Base-by-base conservation (phyloP, 37 sponge, comb jelly and placozoan genomes). In the Spongia lamella region DNA sequence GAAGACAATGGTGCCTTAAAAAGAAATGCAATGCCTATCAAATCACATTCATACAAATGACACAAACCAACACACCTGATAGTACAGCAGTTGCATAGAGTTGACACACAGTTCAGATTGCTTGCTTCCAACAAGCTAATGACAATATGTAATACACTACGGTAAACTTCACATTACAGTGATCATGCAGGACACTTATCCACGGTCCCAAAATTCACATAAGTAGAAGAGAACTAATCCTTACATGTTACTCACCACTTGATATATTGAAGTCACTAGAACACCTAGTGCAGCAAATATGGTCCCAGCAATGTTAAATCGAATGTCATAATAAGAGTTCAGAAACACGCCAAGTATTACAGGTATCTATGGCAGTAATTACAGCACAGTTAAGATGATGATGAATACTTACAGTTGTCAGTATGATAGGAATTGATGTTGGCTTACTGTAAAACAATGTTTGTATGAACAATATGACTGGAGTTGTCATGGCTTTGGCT, bases 31-130 rank as follows among this genome's bases (percentile, higher is more conserved):
- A n/a, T n/a, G n/a, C n/a, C n/a, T n/a, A n/a, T n/a, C n/a, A n/a
- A n/a, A 13, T 36, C 38, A 66, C 34, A 52, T 24, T 21, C 32
- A 29, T 26, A 16, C 34, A 3, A 38, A 5, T 21, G 25, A 7
- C 53, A 6, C 4, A 9, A 64, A 74, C 9, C 30, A n/a, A 22
- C 63, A 17, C 37, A 90, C 90, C 83, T 90, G 88, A 40, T 91
- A 91, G 61, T 87, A 87, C 3, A 91, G 77, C 47, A 91, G 81
- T 56, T 91, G 92, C 92, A 91, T 87, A 16, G 92, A 91, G 70
- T 87, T 91, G 73, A 87, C 92, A 7, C 61, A 33, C 33, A 91
- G 72, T 27, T 91, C 84, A 1, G 25, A 54, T 57, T 91, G 88
- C 37, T 87, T 86, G 13, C 81, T 79, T 5, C 92, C 84, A 33